These are phyloP conservation scores for Ennomos quercinarius DNA, from an alignment of 2,888 invertebrate genomes.

Conservation along the genomic window DNA sequence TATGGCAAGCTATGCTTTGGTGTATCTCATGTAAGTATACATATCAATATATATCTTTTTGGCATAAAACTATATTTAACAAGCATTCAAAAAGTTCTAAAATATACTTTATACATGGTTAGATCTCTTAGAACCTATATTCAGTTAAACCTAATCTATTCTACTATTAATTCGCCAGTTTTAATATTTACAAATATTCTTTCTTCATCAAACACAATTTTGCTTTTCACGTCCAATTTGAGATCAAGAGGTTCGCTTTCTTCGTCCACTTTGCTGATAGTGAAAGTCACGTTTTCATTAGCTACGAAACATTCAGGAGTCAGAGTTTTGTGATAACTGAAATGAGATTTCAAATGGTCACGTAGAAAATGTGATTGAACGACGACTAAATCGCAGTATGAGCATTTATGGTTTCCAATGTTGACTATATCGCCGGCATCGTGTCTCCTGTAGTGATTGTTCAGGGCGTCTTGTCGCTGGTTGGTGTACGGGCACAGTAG, in stretches of 20 bases:
- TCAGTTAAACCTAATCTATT: slow-evolving; percentile 43
- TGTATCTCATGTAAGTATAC: slow-evolving; percentile 59
- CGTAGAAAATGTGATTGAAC: slow-evolving; percentile 90
- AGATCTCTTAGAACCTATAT: not conserved
- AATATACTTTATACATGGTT: slow-evolving; percentile 4
- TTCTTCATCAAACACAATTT: slow-evolving; percentile 61
- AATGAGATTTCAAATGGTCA: slow-evolving; percentile 93
- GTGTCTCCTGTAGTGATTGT: slow-evolving; percentile 91
- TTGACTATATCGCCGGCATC: slow-evolving; percentile 84
- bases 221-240: slow-evolving; percentile 66
- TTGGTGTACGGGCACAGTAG: slow-evolving; percentile 93
- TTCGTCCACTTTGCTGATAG: slow-evolving; percentile 78
- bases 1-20: slow-evolving; percentile 85
- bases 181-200: slow-evolving; percentile 75
- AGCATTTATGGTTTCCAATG: slow-evolving; percentile 88
- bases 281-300: slow-evolving; percentile 86
- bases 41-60: slow-evolving; percentile 34
- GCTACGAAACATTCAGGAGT: slow-evolving; percentile 87
- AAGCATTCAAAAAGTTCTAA: slow-evolving; percentile 17
- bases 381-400: slow-evolving; percentile 93
- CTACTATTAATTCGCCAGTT: slow-evolving; percentile 71
- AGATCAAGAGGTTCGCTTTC: slow-evolving; percentile 67
- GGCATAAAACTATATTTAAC: slow-evolving; percentile 34
- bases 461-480: slow-evolving; percentile 89
- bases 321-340: slow-evolving; percentile 84